A percentile compares a stretch with the other conserved stretches of the same genome.
These are phyloP conservation scores for Candoia aspera DNA, from an alignment of 2,113 vertebrate species.

Conservation along the genomic window DNA sequence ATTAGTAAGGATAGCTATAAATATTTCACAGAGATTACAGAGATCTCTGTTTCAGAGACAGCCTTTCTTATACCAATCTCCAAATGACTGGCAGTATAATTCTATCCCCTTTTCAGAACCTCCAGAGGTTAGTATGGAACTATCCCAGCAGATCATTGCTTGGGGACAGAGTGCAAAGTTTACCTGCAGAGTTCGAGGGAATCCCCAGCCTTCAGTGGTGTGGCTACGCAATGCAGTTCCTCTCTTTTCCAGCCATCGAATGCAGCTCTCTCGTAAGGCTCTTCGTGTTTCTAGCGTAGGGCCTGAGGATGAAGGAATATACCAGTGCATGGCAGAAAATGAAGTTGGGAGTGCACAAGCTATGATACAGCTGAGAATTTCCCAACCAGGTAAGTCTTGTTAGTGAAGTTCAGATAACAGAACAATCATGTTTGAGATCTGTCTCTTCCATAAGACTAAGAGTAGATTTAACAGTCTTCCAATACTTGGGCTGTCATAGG, in stretches of 20 bases:
- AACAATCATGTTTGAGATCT: neutral
- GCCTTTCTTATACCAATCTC: neutral
- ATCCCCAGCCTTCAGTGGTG: slow-evolving; percentile 85
- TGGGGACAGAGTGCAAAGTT: slow-evolving; percentile 90
- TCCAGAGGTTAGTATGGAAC: slow-evolving; percentile 89
- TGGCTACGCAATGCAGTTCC: slow-evolving; percentile 91
- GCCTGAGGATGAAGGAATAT: slow-evolving; percentile 90
- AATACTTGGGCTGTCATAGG: neutral
- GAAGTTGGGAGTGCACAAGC: slow-evolving; percentile 92
- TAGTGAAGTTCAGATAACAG: neutral
- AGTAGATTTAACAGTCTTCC: neutral
- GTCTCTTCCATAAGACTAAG: neutral
- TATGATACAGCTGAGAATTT: slow-evolving; percentile 83
- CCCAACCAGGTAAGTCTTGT: slow-evolving; percentile 75
- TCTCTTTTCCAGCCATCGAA: slow-evolving; percentile 77
- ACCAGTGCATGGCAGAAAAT: slow-evolving; percentile 97
- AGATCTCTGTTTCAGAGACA: neutral
- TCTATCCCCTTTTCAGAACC: slow-evolving; percentile 77
- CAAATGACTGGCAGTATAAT: neutral
- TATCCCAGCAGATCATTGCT: slow-evolving; percentile 84
- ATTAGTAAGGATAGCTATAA: neutral
- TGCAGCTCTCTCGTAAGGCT: slow-evolving; percentile 74
- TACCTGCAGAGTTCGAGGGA: slow-evolving; percentile 88
- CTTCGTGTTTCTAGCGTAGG: slow-evolving; percentile 84
- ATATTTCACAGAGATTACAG: neutral